Evolutionary conservation across 2,797 vertebrate species (phyloP).

Genomic region (Gymnoscopelus braueri): DNA sequence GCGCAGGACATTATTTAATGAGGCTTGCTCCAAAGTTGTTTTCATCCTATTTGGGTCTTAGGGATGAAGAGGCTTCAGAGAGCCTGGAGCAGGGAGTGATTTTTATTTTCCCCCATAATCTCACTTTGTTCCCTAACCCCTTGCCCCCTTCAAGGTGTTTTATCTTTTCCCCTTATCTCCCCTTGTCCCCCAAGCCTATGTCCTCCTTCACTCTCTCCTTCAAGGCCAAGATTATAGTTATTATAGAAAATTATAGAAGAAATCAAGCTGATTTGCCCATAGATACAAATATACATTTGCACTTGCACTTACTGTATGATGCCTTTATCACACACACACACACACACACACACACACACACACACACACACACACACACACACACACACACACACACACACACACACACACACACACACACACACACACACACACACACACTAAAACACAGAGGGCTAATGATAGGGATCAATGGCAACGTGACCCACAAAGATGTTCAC

Average conservation of each 20-base stretch:
- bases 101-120: too few species aligned
- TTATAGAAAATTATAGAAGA: slow-evolving; percentile 3
- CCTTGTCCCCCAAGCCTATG: slow-evolving; percentile 3
- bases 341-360: slow-evolving; percentile 6
- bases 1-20: too few species aligned
- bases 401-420: slow-evolving; percentile 12
- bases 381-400: slow-evolving; percentile 30
- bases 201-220: slow-evolving; percentile 41
- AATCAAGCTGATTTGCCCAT: too few species aligned
- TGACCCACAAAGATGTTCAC: slow-evolving; percentile 41
- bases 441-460: slow-evolving; percentile 41
- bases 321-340: slow-evolving; percentile 19
- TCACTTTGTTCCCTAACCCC: not conserved
- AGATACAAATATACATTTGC: slow-evolving; percentile 32
- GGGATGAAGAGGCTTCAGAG: too few species aligned
- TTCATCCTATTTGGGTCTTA: too few species aligned
- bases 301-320: not conserved
- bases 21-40: too few species aligned
- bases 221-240: slow-evolving; percentile 41
- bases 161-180: slow-evolving; percentile 10
- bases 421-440: slow-evolving; percentile 10
- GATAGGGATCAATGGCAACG: slow-evolving; percentile 64
- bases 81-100: too few species aligned
- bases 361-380: slow-evolving; percentile 8
- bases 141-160: too few species aligned